Base-by-base conservation (phyloP, 2,113 vertebrate species). In the Hemichromis elongatus region DNA sequence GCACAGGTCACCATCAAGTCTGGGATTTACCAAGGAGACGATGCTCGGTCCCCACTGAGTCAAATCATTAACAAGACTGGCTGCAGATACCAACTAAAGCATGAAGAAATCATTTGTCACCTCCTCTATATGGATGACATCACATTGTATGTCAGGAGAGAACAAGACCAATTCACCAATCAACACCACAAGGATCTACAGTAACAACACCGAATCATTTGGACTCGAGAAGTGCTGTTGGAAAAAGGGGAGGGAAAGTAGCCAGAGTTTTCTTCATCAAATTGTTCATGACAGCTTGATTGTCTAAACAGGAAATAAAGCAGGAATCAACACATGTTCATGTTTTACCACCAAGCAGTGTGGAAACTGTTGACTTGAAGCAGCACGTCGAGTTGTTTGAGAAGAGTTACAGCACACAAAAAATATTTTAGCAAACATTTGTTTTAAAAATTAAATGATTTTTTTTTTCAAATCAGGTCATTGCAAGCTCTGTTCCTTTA, bases 221-320 rank as follows among this genome's bases (percentile, higher is more conserved):
- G 21, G 54, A 56, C 54, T 56, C 3, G 21, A 56, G 13, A 7
- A 56, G 3, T 26, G 6, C 3, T 4, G 54, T 56, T 56, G 54
- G 54, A 7, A 26, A 55, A 56, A 56, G 26, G 54, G 5, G 2
- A 56, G 54, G 12, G 54, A 56, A 56, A 26, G 54, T 8, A 1
- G 0, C 26, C 26, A 56, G 12, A 53, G 9, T 0, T 53, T 53
- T 53, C 52, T 19, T 53, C 52, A 53, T 11, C n/a, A 19, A 53
- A 53, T 21, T 53, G 52, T 53, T 53, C 52, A 53, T 53, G 19
- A 11, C 19, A 53, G 9, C n/a, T 6, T 5, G 21, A 21, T 53
- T 53, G 9, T 53, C n/a, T 53, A 53, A 53, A 53, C 52, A 53
- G 52, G 9, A 53, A 19, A 21, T 53, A 53, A 53, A 53, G 52